Percentiles rank a stretch among this genome's conserved stretches.
Evolutionary conservation across 2,113 vertebrate species (phyloP).

Genomic region (Sterna hirundo): DNA sequence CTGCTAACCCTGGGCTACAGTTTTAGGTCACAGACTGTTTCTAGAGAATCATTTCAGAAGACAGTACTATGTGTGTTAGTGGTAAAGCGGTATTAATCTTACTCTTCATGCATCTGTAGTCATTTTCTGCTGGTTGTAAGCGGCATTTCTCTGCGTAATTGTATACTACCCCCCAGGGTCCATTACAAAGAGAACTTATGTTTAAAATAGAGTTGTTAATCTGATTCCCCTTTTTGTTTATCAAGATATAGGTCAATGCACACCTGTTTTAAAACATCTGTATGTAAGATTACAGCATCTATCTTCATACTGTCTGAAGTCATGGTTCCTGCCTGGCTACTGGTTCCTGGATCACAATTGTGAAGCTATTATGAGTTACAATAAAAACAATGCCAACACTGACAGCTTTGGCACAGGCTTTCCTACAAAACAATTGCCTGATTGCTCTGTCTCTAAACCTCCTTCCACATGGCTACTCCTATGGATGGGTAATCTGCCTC

Average conservation of each 20-base stretch:
- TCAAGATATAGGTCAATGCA: background rate
- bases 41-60: background rate
- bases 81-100: background rate
- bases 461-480: background rate
- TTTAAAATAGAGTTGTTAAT: background rate
- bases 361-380: background rate
- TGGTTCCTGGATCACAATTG: background rate
- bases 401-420: background rate
- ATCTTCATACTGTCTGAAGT: background rate
- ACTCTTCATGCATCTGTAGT: background rate
- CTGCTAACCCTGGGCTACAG: background rate
- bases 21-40: background rate
- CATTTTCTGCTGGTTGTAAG: background rate
- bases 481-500: background rate
- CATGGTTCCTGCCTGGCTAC: background rate
- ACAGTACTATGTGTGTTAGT: background rate
- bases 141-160: conserved; percentile 13
- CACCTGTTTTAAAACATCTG: background rate
- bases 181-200: background rate
- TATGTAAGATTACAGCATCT: background rate
- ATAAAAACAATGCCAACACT: background rate
- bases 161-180: background rate
- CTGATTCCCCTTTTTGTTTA: background rate
- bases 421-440: background rate
- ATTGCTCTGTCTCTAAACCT: background rate